Conservation (phyloP, 1,140 invertebrate species). For the Hylyphantes graminicola region DNA sequence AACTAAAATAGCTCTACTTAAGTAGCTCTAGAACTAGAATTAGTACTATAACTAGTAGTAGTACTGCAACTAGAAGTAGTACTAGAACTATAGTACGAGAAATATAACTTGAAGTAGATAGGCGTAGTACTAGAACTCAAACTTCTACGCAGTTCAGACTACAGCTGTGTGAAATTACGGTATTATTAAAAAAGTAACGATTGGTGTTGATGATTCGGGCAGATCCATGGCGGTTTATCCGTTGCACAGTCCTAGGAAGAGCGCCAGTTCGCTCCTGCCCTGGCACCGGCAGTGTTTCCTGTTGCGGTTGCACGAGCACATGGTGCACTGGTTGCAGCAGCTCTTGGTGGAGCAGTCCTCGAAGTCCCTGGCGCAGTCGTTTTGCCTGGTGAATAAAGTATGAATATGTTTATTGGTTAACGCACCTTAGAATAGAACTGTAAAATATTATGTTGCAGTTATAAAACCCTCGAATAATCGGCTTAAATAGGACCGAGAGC, state of each 20-base stretch:
- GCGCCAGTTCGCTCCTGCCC: conserved; percentile 22
- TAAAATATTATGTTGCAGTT: no score
- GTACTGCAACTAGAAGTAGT: no score
- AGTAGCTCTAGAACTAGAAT: no score
- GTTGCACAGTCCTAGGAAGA: conserved; percentile 33
- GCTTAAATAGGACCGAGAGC: no score
- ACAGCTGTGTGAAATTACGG: neutral
- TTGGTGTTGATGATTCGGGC: neutral
- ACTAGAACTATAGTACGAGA: no score
- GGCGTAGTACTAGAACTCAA: neutral
- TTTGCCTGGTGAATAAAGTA: neutral
- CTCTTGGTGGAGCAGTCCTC: conserved; percentile 21
- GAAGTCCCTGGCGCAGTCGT: conserved; percentile 18
- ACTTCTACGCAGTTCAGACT: neutral
- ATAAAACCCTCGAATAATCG: no score
- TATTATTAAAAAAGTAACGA: no score
- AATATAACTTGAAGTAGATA: no score
- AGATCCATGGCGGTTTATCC: neutral
- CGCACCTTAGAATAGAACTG: no score
- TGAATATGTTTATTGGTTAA: no score
- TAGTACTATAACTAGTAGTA: no score
- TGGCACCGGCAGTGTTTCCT: conserved; percentile 28
- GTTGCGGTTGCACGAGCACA: conserved; percentile 33
- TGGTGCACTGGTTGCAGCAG: conserved; percentile 36
- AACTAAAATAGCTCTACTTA: no score